Conservation (phyloP, 2,888 invertebrate genomes). For the Cataglyphis cursor region DNA sequence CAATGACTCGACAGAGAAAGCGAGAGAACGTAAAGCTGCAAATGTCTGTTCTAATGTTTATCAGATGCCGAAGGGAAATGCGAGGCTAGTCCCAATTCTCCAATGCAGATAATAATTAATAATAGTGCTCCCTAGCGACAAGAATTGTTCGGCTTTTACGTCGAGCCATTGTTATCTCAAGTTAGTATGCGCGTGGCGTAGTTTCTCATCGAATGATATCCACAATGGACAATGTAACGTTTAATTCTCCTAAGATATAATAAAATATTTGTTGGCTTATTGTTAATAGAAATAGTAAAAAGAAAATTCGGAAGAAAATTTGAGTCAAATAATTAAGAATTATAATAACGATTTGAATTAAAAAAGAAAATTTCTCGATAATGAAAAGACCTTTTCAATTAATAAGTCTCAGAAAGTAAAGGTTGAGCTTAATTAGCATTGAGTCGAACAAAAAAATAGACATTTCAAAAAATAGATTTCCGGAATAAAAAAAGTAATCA, state of each 20-base stretch:
- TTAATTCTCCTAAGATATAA: constrained; percentile 52
- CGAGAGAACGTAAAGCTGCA: constrained; percentile 59
- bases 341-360: neutral
- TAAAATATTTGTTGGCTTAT: constrained; percentile 8
- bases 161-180: constrained; percentile 47
- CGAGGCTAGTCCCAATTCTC: constrained; percentile 66
- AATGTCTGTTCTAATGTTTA: constrained; percentile 72
- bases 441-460: neutral
- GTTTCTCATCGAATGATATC: constrained; percentile 39
- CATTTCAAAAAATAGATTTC: neutral
- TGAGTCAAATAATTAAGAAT: neutral
- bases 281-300: neutral
- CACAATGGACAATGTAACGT: constrained; percentile 49
- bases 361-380: neutral
- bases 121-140: constrained; percentile 68
- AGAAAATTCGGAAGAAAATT: neutral
- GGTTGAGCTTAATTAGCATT: neutral
- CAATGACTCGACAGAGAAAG: constrained; percentile 7
- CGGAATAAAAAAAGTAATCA: neutral
- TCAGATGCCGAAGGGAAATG: constrained; percentile 64
- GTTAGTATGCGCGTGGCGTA: constrained; percentile 17
- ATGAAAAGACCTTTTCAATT: neutral
- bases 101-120: constrained; percentile 79
- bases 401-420: neutral
- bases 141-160: constrained; percentile 55